Percentiles rank a stretch among this genome's conserved stretches.
These are phyloP conservation scores for Tamias sibiricus DNA, from an alignment of 2,113 vertebrate species.

Conservation along the genomic window DNA sequence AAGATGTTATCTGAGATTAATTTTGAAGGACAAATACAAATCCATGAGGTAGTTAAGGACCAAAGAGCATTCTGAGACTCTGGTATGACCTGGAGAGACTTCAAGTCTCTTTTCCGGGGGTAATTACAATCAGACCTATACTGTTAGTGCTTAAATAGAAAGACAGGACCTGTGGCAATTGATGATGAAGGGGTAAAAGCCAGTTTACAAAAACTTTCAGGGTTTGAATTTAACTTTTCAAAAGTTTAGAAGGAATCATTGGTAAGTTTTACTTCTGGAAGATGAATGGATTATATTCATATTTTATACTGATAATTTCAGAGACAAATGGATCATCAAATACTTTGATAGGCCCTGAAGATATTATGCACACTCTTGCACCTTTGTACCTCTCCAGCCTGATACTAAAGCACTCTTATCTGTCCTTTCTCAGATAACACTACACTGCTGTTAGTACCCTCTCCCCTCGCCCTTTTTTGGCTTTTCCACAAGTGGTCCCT, in stretches of 20 bases:
- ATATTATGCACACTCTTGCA: not conserved
- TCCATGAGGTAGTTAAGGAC: not conserved
- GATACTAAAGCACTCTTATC: not conserved
- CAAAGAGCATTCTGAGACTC: not conserved
- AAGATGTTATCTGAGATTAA: conserved; percentile 14
- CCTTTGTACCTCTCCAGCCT: not conserved
- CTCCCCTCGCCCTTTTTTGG: not conserved
- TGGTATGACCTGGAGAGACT: not conserved
- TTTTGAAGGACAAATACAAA: conserved; percentile 21
- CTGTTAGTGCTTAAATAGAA: not conserved
- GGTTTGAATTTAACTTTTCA: not conserved
- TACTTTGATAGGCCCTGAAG: not conserved
- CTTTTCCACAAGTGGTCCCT: not conserved
- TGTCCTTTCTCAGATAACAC: not conserved
- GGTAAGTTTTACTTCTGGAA: not conserved
- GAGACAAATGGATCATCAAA: not conserved
- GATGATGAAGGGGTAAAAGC: not conserved
- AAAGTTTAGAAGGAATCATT: not conserved
- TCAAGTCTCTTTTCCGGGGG: not conserved
- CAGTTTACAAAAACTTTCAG: not conserved
- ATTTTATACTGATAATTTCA: not conserved
- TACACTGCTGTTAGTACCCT: not conserved
- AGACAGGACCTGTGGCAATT: not conserved
- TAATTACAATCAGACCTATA: not conserved
- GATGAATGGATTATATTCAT: not conserved